Evolutionary conservation across 2,888 invertebrate genomes (phyloP).

Genomic region (Lydus trimaculatus): DNA sequence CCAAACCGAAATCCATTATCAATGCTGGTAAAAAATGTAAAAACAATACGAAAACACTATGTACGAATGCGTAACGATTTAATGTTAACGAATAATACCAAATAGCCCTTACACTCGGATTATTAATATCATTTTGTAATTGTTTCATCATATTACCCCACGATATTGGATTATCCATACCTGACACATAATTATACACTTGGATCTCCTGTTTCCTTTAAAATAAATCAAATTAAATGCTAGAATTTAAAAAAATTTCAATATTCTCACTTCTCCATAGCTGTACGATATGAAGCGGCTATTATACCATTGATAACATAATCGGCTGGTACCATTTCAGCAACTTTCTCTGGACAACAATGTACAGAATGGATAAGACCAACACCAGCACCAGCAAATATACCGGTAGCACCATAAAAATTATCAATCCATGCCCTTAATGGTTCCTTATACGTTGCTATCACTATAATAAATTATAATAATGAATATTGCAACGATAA

Average conservation of each 20-base stretch:
- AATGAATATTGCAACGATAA: no score
- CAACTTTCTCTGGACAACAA: conserved; percentile 61
- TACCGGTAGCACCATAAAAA: conserved; percentile 68
- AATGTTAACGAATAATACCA: conserved; percentile 69
- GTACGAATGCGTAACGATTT: conserved; percentile 64
- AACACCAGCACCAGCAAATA: conserved; percentile 62
- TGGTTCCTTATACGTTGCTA: conserved; percentile 48
- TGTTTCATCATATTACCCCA: not conserved
- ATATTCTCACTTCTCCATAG: conserved; percentile 49
- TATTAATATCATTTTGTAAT: not conserved
- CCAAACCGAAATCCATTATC: conserved; percentile 63
- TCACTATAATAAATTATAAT: no score
- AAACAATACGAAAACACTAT: conserved; percentile 68
- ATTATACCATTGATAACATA: conserved; percentile 68
- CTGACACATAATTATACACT: conserved; percentile 62
- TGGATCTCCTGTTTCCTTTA: conserved; percentile 17
- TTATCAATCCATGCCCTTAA: conserved; percentile 74
- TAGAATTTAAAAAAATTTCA: no score
- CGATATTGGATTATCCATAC: conserved; percentile 53
- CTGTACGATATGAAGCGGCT: conserved; percentile 65
- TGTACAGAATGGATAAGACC: conserved; percentile 68
- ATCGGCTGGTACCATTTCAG: conserved; percentile 73
- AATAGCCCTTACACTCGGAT: not conserved
- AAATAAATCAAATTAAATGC: not conserved
- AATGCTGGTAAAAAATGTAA: conserved; percentile 70